phyloP scores from a whole-genome alignment of 2,888 invertebrate genomes.

The Dicyrtomina minuta region DNA sequence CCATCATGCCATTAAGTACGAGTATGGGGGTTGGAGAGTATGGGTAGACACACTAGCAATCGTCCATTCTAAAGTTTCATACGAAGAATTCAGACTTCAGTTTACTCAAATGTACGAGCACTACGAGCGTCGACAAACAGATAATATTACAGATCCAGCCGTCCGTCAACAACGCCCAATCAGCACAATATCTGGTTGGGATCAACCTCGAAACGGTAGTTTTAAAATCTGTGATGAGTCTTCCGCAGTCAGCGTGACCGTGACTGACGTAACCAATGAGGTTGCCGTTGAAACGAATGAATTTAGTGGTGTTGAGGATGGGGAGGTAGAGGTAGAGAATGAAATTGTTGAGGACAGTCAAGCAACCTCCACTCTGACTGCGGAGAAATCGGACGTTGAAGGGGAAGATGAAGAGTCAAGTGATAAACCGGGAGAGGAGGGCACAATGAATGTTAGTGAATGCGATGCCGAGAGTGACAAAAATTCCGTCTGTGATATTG shows the following conservation, averaged over 20 bases:
- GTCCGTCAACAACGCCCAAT: conserved; percentile 88
- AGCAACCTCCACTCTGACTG: conserved; percentile 7
- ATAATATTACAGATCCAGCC: conserved; percentile 94
- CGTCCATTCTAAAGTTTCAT: conserved; percentile 98
- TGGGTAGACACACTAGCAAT: conserved; percentile 99
- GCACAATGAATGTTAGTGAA: conserved; percentile 32
- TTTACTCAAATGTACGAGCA: conserved; percentile 97
- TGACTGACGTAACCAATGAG: conserved; percentile 51
- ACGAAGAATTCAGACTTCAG: conserved; percentile 96
- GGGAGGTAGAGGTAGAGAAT: conserved; percentile 37
- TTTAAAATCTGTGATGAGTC: conserved; percentile 39
- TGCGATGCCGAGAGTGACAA: conserved; percentile 40
- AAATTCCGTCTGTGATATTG: conserved; percentile 32
- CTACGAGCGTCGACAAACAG: conserved; percentile 88
- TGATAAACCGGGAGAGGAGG: conserved; percentile 40
- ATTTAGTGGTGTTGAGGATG: conserved; percentile 9
- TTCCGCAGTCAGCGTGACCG: conserved; percentile 42
- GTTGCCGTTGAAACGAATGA: conserved; percentile 31
- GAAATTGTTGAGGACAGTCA: conserved; percentile 48
- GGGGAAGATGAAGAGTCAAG: conserved; percentile 29
- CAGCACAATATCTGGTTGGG: conserved; percentile 95
- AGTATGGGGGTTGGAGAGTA: conserved; percentile 99
- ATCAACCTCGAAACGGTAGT: conserved; percentile 60
- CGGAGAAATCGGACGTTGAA: conserved; percentile 40
- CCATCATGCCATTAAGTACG: conserved; percentile 98